Evolutionary conservation across 2,113 vertebrate genomes (phyloP).

Genomic region (Choloepus hoffmanni): DNA sequence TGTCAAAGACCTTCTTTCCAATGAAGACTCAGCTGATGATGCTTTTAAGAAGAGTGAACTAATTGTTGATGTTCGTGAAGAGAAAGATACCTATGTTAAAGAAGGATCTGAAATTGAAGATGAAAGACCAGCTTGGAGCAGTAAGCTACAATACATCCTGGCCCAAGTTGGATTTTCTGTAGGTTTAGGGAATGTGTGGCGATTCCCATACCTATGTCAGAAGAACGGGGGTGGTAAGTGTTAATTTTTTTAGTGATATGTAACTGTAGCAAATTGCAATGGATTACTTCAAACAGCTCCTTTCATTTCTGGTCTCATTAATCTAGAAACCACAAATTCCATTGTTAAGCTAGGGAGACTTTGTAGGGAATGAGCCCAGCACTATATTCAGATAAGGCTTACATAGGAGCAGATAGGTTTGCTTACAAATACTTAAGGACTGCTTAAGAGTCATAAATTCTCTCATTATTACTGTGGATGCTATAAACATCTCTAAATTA

Average conservation of each 20-base stretch:
- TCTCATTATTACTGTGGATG: not conserved
- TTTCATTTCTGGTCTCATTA: not conserved
- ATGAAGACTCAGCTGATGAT: conserved; percentile 95
- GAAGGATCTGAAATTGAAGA: conserved; percentile 91
- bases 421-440: not conserved
- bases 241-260: not conserved
- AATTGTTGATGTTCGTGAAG: conserved; percentile 91
- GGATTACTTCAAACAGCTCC: not conserved
- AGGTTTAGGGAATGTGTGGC: conserved; percentile 98
- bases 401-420: not conserved
- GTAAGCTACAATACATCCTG: conserved; percentile 98
- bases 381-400: conserved; percentile 62
- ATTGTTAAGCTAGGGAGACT: not conserved
- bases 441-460: conserved; percentile 10
- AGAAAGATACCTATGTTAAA: conserved; percentile 91
- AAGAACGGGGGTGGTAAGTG: conserved; percentile 99
- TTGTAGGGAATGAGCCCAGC: conserved; percentile 34
- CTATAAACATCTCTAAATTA: conserved; percentile 19
- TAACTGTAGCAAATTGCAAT: not conserved
- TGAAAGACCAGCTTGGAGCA: conserved; percentile 97
- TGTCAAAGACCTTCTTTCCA: conserved; percentile 97
- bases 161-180: conserved; percentile 99
- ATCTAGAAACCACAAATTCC: conserved; percentile 53
- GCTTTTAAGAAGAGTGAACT: conserved; percentile 97
- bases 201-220: conserved; percentile 99